Evolutionary conservation across 1,140 invertebrate species (phyloP), one percentile per base, ranked within the genome.

Genomic region (Chelonus insularis): DNA sequence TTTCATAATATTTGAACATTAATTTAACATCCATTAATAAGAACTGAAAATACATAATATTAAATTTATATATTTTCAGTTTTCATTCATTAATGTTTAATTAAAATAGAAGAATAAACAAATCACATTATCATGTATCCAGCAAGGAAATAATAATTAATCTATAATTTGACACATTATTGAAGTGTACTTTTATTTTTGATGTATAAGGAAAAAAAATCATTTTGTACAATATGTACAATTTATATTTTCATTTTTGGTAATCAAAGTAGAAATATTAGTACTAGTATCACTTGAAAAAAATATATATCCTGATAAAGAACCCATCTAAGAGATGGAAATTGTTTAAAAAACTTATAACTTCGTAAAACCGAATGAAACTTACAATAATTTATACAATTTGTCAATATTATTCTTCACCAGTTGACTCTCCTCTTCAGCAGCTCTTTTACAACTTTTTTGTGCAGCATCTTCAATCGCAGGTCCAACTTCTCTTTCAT

Each of bases 401-500:
- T 60, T 34, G 32, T 50, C 57, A 12, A 50, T 25, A 21, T 60
- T 52, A 39, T 52, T 23, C n/a, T 36, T 25, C n/a, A 50, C 47
- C 11, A 60, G 21, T 9, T 32, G 32, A 18, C 47, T 20, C 34
- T 60, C 58, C 21, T 51, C 43, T 41, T 21, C 18, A n/a, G 58
- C 58, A 23, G 32, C 47, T 21, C 34, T 25, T 7, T 52, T 34
- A 39, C 58, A 60, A 29, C 47, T 60, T 25, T 60, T 45, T 51
- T 52, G 23, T 16, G 58, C 58, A 23, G 34, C 34, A 7, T 23
- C 18, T 41, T 60, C 58, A 12, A 60, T 50, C 11, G 25, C 37
- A 18, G 29, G 29, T 29, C 63, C 64, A 11, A 69, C 55, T 34
- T 66, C 63, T 41, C 47, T 45, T 36, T 69, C 63, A 32, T 65